Evolutionary conservation across 2,888 invertebrate genomes (phyloP), one percentile per base, ranked within the genome.

Genomic region (Synanthedon andrenaeformis): DNA sequence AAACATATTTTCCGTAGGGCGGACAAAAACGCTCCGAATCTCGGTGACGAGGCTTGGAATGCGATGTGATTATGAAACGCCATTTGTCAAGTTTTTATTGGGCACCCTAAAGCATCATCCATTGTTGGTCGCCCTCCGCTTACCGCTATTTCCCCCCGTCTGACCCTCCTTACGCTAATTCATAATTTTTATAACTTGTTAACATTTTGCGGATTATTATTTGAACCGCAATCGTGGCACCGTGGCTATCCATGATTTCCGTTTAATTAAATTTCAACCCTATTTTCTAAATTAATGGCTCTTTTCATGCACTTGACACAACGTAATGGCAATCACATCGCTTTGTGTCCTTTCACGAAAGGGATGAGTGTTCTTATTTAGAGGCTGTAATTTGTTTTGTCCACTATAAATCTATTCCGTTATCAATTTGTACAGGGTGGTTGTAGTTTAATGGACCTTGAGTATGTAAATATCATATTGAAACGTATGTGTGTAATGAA

Each of bases 51-150:
- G 70, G 72, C 71, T 66, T 62, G 86, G 87, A 84, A 87, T 87
- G 85, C 81, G 75, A 68, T 69, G 75, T 79, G 82, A 86, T 86
- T 86, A 87, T 86, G 86, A 82, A 83, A 82, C 79, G 77, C 85
- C 84, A 87, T 87, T 88, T 87, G 86, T 87, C 87, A 87, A 87
- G 84, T 87, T 87, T 88, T 87, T 88, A 87, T 87, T 86, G 82
- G 84, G 75, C 77, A 68, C 83, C 83, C 84, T 70, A 73, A 72
- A 79, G 75, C 70, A 72, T 62, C 70, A 64, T 62, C 80, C 70
- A 81, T 85, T 85, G 85, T 85, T 72, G 73, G 62, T 59, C 59
- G 52, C 55, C 60, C 60, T 10, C 64, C 59, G 6, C 62, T 67
- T 61, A 58, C 59, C 60, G 57, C 53, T 55, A 59, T 60, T 64